Evolutionary conservation across 2,797 vertebrate species (phyloP).

Genomic region (Artibeus jamaicensis): DNA sequence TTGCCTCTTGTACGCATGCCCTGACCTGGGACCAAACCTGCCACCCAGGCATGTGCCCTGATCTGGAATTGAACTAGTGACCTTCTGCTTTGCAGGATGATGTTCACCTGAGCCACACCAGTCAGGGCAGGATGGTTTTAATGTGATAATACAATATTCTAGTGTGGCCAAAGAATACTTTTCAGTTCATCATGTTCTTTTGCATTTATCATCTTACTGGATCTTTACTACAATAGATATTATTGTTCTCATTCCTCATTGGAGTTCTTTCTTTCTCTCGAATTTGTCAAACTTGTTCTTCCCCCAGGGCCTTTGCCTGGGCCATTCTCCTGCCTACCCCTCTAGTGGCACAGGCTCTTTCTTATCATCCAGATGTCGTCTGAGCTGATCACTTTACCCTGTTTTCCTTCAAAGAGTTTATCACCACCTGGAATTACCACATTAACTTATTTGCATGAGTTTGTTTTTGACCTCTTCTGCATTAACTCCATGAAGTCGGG

Average conservation of each 20-base stretch:
- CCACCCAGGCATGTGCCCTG: not conserved
- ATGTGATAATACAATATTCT: not conserved
- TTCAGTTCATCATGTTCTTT: not conserved
- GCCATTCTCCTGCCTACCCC: not conserved
- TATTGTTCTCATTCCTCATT: not conserved
- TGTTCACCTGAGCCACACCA: not conserved
- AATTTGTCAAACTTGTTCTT: not conserved
- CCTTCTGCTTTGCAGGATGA: not conserved
- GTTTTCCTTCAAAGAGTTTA: not conserved
- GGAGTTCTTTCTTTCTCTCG: not conserved
- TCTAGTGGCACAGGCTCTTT: not conserved
- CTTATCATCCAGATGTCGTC: not conserved
- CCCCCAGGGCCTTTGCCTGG: not conserved
- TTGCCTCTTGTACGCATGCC: not conserved
- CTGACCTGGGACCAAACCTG: not conserved
- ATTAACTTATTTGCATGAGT: not conserved
- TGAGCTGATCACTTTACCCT: not conserved
- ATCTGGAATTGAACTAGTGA: not conserved
- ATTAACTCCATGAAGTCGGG: not conserved
- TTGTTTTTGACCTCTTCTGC: not conserved
- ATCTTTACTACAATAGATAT: not conserved
- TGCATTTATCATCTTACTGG: not conserved
- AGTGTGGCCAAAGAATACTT: not conserved
- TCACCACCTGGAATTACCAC: not conserved
- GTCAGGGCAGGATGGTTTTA: not conserved